Base-by-base conservation (phyloP, 2,113 vertebrate species). In the Pluvialis apricaria region DNA sequence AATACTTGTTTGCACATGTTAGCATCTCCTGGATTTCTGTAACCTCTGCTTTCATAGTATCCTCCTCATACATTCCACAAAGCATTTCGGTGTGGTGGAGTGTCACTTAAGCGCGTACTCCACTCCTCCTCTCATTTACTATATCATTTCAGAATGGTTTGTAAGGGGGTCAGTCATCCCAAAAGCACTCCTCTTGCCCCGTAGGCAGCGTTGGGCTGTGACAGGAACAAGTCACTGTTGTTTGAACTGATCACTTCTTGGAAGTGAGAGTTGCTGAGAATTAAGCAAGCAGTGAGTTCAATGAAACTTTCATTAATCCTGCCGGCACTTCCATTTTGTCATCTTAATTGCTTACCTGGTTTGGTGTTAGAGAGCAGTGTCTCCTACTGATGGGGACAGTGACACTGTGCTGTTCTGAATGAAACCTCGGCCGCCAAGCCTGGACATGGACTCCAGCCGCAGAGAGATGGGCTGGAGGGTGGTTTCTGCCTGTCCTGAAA, bases 401-500 rank as follows among this genome's bases (percentile, higher is more conserved):
- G 49, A 25, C 49, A 51, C 22, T 7, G 49, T 51, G 49, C 49
- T 51, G 49, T 25, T 51, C 22, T 25, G 47, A 22, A 49, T 49
- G 47, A 49, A 49, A 12, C 47, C 10, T 21, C 11, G 47, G 22
- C 49, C 11, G 49, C 24, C 49, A 6, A 51, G 49, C 12, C 12
- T 25, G 49, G 49, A 51, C 49, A 22, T 34, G 66, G 58, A 58
- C 76, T 79, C n/a, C 38, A 13, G 40, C 15, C 11, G 1, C 18
- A 5, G 12, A 11, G 47, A 8, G 29, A 2, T 2, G 34, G 29
- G 2, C 6, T 8, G 25, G 4, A 25, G 44, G 10, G 21, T 4
- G 6, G 4, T 21, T 17, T 29, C 9, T 71, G n/a, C 14, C 51
- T n/a, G 19, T 40, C 29, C 11, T 19, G 12, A 28, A 38, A n/a